These are phyloP conservation scores for Coenobita brevimanus DNA, from an alignment of 1,140 invertebrate species.

Conservation along the genomic window DNA sequence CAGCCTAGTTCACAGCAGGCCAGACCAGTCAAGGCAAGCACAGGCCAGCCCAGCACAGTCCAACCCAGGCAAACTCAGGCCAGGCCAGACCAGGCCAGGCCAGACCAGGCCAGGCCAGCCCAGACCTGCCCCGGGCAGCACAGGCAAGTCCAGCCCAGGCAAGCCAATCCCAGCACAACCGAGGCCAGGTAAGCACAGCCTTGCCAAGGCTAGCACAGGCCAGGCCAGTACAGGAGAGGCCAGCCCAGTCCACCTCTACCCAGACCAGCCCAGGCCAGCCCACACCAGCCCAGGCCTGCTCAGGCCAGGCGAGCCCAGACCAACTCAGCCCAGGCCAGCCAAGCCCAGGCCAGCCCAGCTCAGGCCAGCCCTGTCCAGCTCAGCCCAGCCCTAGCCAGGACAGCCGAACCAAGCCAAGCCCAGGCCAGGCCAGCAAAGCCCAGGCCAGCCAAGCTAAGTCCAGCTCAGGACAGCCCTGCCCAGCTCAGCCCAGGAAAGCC, in stretches of 20 bases:
- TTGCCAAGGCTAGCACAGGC: constrained; percentile 22
- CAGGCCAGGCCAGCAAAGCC: too few species aligned
- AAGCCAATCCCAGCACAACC: neutral
- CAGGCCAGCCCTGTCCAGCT: too few species aligned
- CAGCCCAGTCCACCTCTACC: too few species aligned
- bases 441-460: too few species aligned
- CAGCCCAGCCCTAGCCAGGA: too few species aligned
- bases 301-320: constrained; percentile 56
- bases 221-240: constrained; percentile 63
- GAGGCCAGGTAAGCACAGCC: constrained; percentile 37
- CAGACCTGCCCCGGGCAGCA: constrained; percentile 20
- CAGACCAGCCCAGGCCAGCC: constrained; percentile 58
- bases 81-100: constrained; percentile 52
- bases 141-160: constrained; percentile 16
- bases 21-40: too few species aligned
- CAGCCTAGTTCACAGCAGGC: too few species aligned
- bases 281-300: constrained; percentile 58
- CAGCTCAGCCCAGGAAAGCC: too few species aligned
- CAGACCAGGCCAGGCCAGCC: constrained; percentile 50
- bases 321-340: constrained; percentile 63
- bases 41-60: too few species aligned
- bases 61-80: constrained; percentile 29
- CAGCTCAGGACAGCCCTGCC: too few species aligned
- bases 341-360: too few species aligned
- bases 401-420: too few species aligned